Base-by-base conservation (phyloP, 2,797 vertebrate species). In the Oryzias dopingdopingensis region DNA sequence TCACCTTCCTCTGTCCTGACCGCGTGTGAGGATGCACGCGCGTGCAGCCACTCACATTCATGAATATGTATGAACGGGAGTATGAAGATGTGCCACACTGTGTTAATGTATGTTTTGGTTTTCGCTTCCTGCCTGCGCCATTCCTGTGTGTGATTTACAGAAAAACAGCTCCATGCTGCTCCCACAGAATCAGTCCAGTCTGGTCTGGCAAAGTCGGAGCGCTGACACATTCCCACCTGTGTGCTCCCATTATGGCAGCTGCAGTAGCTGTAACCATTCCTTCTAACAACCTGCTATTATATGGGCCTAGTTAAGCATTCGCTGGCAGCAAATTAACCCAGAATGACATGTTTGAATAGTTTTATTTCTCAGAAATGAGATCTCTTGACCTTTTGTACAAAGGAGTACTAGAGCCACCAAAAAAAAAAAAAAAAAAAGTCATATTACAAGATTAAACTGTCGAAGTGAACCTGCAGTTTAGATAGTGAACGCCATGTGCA, bases 1-100 rank as follows among this genome's bases (percentile, higher is more conserved):
- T 88, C 89, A 91, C 89, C 86, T 90, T 90, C 79, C 67, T 81
- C 76, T 80, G 86, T 84, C 78, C 82, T 70, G 70, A 60, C 20
- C 15, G 49, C 52, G 49, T 56, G 53, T 37, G 18, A 47, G 26
- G 54, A 10, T 16, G 55, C n/a, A 6, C 26, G 32, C 48, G 43
- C 59, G 51, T 43, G 24, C 17, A 45, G 61, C 52, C 46, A 67
- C 67, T 62, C 50, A 66, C 40, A 56, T 49, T 61, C 61, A 79
- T 71, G 50, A 68, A 44, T 62, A 72, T 58, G 17, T 32, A 70
- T 52, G 48, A 48, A 44, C 37, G 45, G 51, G 62, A 53, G 63
- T 37, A 42, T 42, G 52, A 55, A 49, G 40, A 56, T n/a, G 44
- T 20, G 42, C 40, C n/a, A n/a, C 42, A 15, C 18, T 67, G 24